Conservation (phyloP, 2,888 invertebrate species). For the Polyommatus iphigenia region DNA sequence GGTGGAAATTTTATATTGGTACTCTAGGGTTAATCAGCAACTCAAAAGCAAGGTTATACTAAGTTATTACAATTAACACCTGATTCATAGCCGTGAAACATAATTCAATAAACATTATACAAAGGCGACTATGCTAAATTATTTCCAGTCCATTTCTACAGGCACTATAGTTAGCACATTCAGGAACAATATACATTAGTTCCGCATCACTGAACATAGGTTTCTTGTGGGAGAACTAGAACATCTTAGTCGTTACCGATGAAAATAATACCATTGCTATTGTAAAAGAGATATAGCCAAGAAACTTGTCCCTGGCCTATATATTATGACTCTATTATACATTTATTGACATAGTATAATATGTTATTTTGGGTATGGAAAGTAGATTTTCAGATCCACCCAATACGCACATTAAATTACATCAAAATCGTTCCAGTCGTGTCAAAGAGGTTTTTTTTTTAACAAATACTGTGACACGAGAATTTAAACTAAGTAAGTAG, state of each 20-base stretch:
- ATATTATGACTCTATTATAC: background rate
- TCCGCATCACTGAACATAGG: slow-evolving; percentile 29
- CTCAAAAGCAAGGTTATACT: background rate
- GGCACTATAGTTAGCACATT: slow-evolving; percentile 32
- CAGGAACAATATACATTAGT: slow-evolving; percentile 37
- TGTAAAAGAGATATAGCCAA: background rate
- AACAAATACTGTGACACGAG: too few species aligned
- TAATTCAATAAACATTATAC: background rate
- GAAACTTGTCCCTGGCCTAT: background rate
- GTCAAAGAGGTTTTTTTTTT: too few species aligned
- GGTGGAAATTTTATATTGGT: too few species aligned
- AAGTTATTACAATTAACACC: background rate
- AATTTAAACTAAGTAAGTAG: too few species aligned
- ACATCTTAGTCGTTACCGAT: background rate
- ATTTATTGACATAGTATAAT: too few species aligned
- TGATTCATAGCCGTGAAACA: background rate
- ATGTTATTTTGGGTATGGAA: too few species aligned
- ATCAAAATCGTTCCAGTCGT: too few species aligned
- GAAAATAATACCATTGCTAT: background rate
- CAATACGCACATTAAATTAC: too few species aligned
- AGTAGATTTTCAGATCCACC: too few species aligned
- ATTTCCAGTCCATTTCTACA: slow-evolving; percentile 38
- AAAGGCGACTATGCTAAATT: slow-evolving; percentile 26
- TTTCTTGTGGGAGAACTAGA: slow-evolving; percentile 9
- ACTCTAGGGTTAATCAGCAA: too few species aligned